These are phyloP conservation scores for Philereme transversata DNA, from an alignment of 2,888 invertebrate species.

Conservation along the genomic window DNA sequence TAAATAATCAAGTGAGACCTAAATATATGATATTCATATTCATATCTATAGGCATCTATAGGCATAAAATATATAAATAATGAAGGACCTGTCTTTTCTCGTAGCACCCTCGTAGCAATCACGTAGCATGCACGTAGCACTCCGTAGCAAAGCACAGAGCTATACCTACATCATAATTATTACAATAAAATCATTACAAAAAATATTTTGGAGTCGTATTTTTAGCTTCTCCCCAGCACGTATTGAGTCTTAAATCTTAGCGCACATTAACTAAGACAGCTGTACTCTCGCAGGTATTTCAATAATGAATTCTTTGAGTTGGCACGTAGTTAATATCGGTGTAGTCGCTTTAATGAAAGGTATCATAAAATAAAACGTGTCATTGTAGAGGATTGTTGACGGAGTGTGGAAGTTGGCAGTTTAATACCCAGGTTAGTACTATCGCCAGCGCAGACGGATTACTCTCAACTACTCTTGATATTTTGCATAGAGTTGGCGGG, in stretches of 20 bases:
- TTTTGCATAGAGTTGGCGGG: conserved; percentile 24
- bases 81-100: too few relatives aligned
- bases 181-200: conserved; percentile 29
- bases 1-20: too few relatives aligned
- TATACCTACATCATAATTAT: too few relatives aligned
- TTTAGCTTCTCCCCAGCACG: conserved; percentile 62
- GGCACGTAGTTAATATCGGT: conserved; percentile 71
- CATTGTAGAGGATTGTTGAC: conserved; percentile 50
- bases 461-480: conserved; percentile 36
- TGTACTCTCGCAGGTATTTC: conserved; percentile 71
- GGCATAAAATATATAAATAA: too few relatives aligned
- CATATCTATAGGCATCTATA: too few relatives aligned
- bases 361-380: conserved; percentile 71
- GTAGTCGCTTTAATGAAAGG: conserved; percentile 68
- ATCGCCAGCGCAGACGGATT: conserved; percentile 54
- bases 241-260: conserved; percentile 74
- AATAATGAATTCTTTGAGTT: conserved; percentile 76
- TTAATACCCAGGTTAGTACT: conserved; percentile 55
- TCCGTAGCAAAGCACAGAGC: too few relatives aligned
- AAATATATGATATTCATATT: too few relatives aligned
- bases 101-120: too few relatives aligned
- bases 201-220: conserved; percentile 44
- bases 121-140: too few relatives aligned
- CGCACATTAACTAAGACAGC: conserved; percentile 70
- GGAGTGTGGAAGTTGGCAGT: conserved; percentile 38